Percentiles rank a stretch among this genome's conserved stretches.
Evolutionary conservation across 2,797 vertebrate species (phyloP).

Genomic region (Chaenodraco wilsoni): DNA sequence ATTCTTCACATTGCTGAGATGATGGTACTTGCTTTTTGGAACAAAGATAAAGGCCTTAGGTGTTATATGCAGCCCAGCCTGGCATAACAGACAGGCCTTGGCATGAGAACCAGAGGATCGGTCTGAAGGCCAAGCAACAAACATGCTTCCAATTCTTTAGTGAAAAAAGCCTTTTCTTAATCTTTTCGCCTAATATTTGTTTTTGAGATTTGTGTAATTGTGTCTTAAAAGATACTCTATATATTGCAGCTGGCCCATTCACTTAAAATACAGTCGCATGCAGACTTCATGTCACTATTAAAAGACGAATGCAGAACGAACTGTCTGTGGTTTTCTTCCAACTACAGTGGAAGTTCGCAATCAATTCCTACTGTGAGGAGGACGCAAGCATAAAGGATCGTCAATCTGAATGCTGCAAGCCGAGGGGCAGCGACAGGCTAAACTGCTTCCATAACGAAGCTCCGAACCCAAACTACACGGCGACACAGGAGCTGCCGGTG

Average conservation of each 20-base stretch:
- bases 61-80: conserved; percentile 17
- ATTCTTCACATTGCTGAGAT: conserved; percentile 56
- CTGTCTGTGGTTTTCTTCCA: conserved; percentile 18
- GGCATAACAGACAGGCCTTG: conserved; percentile 64
- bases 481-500: conserved; percentile 46
- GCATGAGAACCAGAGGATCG: conserved; percentile 32
- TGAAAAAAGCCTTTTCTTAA: conserved; percentile 3
- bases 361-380: conserved; percentile 72
- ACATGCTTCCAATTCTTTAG: conserved; percentile 4
- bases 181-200: not conserved
- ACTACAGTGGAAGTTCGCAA: conserved; percentile 77
- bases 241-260: not conserved
- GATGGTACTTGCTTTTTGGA: conserved; percentile 31
- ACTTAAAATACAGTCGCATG: conserved; percentile 2
- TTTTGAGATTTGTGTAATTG: conserved; percentile 6
- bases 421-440: not conserved
- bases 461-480: conserved; percentile 67
- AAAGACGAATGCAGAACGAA: conserved; percentile 20
- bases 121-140: conserved; percentile 16
- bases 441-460: conserved; percentile 74
- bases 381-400: conserved; percentile 62
- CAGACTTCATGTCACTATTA: conserved; percentile 4
- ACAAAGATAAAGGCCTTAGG: conserved; percentile 43
- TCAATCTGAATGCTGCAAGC: conserved; percentile 74
- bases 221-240: not conserved